Evolutionary conservation across 2,113 vertebrate genomes (phyloP), one percentile per base, ranked within the genome.

Genomic region (Gasterosteus aculeatus): DNA sequence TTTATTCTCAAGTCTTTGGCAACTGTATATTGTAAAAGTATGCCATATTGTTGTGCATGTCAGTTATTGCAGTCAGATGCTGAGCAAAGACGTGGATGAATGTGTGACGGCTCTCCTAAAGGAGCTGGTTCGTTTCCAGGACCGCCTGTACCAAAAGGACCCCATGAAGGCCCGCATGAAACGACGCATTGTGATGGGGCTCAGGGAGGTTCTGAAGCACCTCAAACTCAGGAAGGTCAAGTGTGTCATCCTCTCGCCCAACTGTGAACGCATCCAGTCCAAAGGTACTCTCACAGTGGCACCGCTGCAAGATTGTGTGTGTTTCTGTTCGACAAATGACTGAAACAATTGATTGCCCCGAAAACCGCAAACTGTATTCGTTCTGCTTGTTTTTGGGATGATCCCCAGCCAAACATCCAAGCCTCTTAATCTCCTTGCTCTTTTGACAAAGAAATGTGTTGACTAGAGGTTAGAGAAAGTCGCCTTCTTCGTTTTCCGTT

Each of bases 41-140:
- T 51, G 2, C 8, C 6, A 29, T 81, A 4, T 81, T 1, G 18
- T 64, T 63, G 10, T 53, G 8, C 10, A 4, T 57, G 38, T 42
- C 88, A 99, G 98, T 86, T 99, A 99, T 63, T 99, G 98, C 91
- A 99, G 93, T 87, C 97, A 99, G 87, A 95, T 99, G 77, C 96
- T 99, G 72, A 97, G 96, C 85, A 98, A 96, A 92, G 97, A 99
- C 62, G 96, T 99, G 80, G 97, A 99, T 11, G 93, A 94, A 59
- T 99, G 97, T 82, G 97, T 97, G 77, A 95, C 91, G 3, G 90
- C 92, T 18, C 95, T 99, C 56, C 92, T 99, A 18, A 98, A 95
- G 91, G 97, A 98, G 85, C 92, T 99, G 78, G 97, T 98, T 44
- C 97, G 97, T 47, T 99, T 98, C 91, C 98, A 99, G 92, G 98